Conservation (phyloP, 2,113 vertebrate species). For the Todiramphus saurophagus region DNA sequence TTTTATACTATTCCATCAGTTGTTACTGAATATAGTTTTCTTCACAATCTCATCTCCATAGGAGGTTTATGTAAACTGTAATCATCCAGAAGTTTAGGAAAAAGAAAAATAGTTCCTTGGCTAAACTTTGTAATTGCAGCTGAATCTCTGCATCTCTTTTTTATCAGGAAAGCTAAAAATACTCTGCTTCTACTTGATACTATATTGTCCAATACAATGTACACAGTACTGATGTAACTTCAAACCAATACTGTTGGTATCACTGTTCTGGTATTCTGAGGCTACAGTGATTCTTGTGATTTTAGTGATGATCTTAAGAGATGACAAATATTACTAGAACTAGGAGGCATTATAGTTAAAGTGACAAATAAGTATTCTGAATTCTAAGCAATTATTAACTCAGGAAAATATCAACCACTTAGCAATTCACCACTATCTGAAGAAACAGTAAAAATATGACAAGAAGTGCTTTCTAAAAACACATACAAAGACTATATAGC, state of each 20-base stretch:
- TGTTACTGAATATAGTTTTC: background rate
- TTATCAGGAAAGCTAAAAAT: background rate
- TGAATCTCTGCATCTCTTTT: background rate
- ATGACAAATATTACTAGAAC: background rate
- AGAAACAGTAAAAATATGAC: background rate
- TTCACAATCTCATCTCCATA: background rate
- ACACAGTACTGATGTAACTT: background rate
- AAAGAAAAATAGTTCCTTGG: rapidly evolving
- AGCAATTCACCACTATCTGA: background rate
- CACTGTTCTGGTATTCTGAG: background rate
- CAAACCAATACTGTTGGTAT: background rate
- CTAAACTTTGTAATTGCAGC: background rate
- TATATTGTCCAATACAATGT: background rate
- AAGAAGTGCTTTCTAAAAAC: background rate
- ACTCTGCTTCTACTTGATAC: background rate
- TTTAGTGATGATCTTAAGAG: background rate
- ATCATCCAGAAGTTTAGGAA: background rate
- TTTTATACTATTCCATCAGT: background rate
- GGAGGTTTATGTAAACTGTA: background rate
- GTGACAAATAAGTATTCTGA: background rate
- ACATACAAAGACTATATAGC: background rate
- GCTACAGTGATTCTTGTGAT: background rate
- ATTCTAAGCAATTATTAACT: background rate
- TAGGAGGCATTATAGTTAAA: background rate
- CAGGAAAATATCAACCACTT: background rate